Evolutionary conservation across 2,113 vertebrate genomes (phyloP).

Genomic region (Acanthochromis polyacanthus): DNA sequence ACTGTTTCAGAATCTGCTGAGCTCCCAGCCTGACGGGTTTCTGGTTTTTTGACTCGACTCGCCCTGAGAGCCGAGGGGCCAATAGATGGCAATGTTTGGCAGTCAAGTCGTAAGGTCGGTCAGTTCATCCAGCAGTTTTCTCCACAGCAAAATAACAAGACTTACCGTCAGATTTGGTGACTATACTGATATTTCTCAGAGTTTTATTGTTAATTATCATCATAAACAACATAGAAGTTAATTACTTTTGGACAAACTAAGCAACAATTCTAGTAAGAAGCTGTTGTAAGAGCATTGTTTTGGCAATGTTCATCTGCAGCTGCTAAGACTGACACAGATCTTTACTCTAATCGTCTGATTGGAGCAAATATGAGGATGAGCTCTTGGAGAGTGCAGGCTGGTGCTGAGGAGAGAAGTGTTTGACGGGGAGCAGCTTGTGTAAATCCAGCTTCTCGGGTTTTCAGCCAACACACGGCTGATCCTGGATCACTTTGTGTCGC

Average conservation of each 20-base stretch:
- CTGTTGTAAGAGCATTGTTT: not conserved
- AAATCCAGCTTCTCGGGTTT: constrained; percentile 54
- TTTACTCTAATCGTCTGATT: constrained; percentile 3
- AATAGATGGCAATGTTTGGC: constrained; percentile 64
- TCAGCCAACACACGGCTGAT: constrained; percentile 70
- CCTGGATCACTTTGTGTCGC: not conserved
- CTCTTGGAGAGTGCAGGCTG: not conserved
- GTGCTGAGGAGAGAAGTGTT: constrained; percentile 62
- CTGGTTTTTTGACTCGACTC: not conserved
- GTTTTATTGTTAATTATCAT: not conserved
- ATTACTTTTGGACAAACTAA: too few relatives aligned
- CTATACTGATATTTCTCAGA: not conserved
- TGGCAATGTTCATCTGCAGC: not conserved
- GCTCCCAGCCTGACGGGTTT: not conserved
- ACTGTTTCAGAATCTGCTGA: not conserved
- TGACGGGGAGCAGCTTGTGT: constrained; percentile 60
- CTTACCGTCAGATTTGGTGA: not conserved
- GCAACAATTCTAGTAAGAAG: too few relatives aligned
- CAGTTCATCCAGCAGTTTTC: constrained; percentile 1
- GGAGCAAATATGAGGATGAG: constrained; percentile 6
- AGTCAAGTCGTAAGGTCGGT: constrained; percentile 17
- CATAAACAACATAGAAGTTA: not conserved
- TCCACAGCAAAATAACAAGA: not conserved
- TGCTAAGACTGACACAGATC: not conserved
- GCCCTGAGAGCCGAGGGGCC: constrained; percentile 15